Base-by-base conservation (phyloP, 2,797 vertebrate species). In the Mionectes olivaceus region DNA sequence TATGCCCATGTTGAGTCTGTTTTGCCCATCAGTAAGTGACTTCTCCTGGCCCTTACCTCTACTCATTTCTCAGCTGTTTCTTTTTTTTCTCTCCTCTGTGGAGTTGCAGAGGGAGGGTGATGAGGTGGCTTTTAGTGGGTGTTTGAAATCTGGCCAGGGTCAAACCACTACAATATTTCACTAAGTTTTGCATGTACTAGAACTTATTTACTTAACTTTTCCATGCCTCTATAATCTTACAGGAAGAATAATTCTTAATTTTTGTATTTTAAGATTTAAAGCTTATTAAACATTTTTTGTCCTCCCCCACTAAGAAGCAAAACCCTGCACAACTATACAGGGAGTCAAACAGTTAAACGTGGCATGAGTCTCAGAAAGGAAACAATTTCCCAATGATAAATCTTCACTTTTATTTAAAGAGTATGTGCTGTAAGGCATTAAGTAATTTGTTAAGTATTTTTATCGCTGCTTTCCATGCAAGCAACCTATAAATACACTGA, bases 341-440 rank as follows among this genome's bases (percentile, higher is more conserved):
- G 28, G 35, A 64, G 32, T 55, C 35, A 71, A 71, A 61, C 59
- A 87, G 77, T 75, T 91, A 63, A 60, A 63, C 3, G 19, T 28
- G 53, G 33, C n/a, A 41, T 1, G 3, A 50, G 21, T 44, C 49
- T 80, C 53, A 59, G 71, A 82, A 86, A 68, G 30, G 53, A 95
- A 88, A 7, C 41, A 16, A 71, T 79, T 71, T 75, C 35, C 76
- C 49, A 75, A 33, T n/a, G 27, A 59, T 32, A 92, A 63, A 82
- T 46, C 64, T 90, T 93, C 41, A 55, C 46, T 56, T 88, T 70
- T 68, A 76, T 88, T 92, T 95, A 70, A 74, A 87, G 83, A 78
- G 61, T 10, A n/a, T 53, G 68, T 64, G 44, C 57, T 83, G 30
- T 44, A 35, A 82, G 49, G 49, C 1, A 3, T 70, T 78, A 71